These are phyloP conservation scores for Chironomus tepperi DNA, from an alignment of 1,140 invertebrate species.

Conservation along the genomic window DNA sequence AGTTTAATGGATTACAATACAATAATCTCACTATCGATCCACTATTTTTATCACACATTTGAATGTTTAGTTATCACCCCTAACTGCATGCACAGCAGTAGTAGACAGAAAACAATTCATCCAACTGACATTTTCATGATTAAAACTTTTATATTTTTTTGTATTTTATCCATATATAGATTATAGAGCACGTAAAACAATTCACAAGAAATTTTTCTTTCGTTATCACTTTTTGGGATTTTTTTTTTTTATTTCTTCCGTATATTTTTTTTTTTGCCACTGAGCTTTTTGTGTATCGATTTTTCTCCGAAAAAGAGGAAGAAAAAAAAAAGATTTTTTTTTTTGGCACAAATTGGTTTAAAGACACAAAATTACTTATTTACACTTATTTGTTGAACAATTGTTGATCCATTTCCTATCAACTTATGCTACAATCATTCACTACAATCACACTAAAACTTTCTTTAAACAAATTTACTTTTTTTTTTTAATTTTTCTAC, in stretches of 20 bases:
- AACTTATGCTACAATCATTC: not conserved
- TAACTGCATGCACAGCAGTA: not conserved
- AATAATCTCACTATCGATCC: not conserved
- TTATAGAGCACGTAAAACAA: not conserved
- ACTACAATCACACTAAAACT: not conserved
- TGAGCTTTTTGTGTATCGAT: constrained; percentile 1
- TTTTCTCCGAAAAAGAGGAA: not conserved
- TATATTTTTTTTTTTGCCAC: not conserved
- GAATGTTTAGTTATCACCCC: not conserved
- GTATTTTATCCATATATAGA: not conserved
- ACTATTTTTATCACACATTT: not conserved
- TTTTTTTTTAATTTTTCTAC: not conserved
- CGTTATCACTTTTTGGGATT: not conserved
- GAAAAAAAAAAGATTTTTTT: not conserved
- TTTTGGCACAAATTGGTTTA: not conserved
- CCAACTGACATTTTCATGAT: not conserved
- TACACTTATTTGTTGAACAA: not conserved
- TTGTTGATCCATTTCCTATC: not conserved
- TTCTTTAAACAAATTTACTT: not conserved
- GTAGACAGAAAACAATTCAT: not conserved
- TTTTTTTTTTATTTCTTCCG: not conserved
- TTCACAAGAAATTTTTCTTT: constrained; percentile 2
- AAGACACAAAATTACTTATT: not conserved
- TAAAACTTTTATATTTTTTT: not conserved
- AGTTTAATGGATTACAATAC: not conserved